Evolutionary conservation across 2,888 invertebrate genomes (phyloP).

Genomic region (Eupeodes latifasciatus): DNA sequence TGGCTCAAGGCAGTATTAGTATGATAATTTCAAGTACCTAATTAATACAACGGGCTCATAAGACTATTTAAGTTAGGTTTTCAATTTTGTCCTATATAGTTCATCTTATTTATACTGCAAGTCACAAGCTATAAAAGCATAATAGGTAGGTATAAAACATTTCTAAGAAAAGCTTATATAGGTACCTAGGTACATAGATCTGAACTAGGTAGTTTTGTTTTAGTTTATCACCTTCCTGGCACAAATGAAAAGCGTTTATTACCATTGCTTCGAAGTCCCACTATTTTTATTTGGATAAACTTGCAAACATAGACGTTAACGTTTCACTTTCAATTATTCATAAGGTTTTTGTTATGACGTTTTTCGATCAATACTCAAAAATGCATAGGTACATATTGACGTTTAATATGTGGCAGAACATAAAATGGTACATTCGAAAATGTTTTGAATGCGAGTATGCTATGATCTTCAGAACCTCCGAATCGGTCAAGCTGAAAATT

Average conservation of each 20-base stretch:
- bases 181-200: background rate
- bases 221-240: background rate
- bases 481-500: no score
- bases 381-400: no score
- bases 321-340: no score
- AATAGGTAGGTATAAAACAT: background rate
- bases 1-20: constrained; percentile 55
- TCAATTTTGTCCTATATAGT: constrained; percentile 1
- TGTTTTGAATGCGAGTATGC: no score
- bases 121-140: background rate
- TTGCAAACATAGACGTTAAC: no score
- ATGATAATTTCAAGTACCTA: constrained; percentile 47
- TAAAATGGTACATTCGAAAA: no score
- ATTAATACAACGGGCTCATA: constrained; percentile 56
- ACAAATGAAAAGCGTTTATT: background rate
- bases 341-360: no score
- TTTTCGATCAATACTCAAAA: no score
- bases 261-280: no score
- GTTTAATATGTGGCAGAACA: no score
- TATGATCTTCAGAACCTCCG: no score
- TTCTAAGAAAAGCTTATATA: background rate
- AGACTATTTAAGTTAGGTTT: constrained; percentile 25
- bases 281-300: no score
- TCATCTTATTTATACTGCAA: background rate
- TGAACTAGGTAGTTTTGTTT: background rate